Evolutionary conservation across 92 coral and sea anemone genomes (phyloP).

Genomic region (Phenganax stokvisi): DNA sequence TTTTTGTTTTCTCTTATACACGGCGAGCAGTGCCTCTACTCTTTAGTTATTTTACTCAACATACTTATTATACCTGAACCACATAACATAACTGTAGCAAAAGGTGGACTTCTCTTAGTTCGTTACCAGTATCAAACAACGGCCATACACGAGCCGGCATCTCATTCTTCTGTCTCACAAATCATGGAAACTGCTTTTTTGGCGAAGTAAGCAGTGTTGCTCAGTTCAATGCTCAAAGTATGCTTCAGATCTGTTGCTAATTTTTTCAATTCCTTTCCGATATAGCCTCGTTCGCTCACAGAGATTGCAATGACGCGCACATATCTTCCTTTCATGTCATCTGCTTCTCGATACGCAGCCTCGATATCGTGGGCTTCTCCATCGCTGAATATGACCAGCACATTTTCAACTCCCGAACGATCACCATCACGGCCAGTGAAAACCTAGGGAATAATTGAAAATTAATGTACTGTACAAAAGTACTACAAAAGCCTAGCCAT

Average conservation of each 20-base stretch:
- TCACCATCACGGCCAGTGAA: conserved; percentile 32
- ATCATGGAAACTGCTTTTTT: conserved; percentile 18
- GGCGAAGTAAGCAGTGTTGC: conserved; percentile 23
- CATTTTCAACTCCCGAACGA: conserved; percentile 15
- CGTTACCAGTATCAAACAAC: neutral
- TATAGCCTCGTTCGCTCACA: neutral
- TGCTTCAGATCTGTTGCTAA: conserved; percentile 21
- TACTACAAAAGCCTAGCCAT: neutral
- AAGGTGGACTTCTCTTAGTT: neutral
- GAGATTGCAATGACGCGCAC: conserved; percentile 23
- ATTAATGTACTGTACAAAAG: neutral
- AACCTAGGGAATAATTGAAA: neutral
- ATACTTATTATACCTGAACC: neutral
- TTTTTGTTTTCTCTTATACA: too few relatives aligned
- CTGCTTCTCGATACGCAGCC: conserved; percentile 11
- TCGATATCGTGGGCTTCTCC: conserved; percentile 32
- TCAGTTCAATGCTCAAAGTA: neutral
- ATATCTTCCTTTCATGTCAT: conserved; percentile 5
- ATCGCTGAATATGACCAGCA: conserved; percentile 19
- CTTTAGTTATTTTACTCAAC: too few relatives aligned
- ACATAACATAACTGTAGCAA: neutral
- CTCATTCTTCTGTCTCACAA: neutral
- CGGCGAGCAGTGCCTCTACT: too few relatives aligned
- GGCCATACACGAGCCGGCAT: neutral
- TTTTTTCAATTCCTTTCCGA: neutral